Evolutionary conservation across 2,888 invertebrate genomes (phyloP).

Genomic region (Ctena decussata): DNA sequence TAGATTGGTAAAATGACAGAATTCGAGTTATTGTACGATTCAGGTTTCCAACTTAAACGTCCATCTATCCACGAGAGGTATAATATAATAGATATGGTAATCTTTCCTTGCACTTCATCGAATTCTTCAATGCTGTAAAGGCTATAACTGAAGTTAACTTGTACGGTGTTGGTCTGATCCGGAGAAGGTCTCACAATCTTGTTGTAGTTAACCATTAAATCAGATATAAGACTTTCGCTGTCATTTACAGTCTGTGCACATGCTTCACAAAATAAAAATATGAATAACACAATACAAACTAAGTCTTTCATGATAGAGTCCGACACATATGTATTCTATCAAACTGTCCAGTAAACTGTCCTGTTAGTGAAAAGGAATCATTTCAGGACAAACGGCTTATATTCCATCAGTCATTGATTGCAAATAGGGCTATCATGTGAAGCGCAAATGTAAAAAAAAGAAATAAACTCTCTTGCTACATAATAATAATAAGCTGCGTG

Average conservation of each 20-base stretch:
- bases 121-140: not conserved
- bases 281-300: too few relatives aligned
- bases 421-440: too few relatives aligned
- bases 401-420: too few relatives aligned
- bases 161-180: not conserved
- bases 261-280: too few relatives aligned
- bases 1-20: not conserved
- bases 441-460: too few relatives aligned
- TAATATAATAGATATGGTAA: not conserved
- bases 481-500: too few relatives aligned
- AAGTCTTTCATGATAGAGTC: too few relatives aligned
- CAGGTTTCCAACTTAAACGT: not conserved
- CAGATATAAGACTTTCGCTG: not conserved
- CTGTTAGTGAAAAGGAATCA: too few relatives aligned
- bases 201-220: not conserved
- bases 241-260: not conserved
- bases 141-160: not conserved
- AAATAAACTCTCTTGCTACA: too few relatives aligned
- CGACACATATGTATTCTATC: too few relatives aligned
- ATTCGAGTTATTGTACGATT: not conserved
- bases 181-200: not conserved
- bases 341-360: too few relatives aligned
- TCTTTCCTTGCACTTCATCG: not conserved
- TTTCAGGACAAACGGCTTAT: too few relatives aligned
- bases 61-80: not conserved